Evolutionary conservation across 92 coral and sea anemone species (phyloP).

Genomic region (Actinernus sp.): DNA sequence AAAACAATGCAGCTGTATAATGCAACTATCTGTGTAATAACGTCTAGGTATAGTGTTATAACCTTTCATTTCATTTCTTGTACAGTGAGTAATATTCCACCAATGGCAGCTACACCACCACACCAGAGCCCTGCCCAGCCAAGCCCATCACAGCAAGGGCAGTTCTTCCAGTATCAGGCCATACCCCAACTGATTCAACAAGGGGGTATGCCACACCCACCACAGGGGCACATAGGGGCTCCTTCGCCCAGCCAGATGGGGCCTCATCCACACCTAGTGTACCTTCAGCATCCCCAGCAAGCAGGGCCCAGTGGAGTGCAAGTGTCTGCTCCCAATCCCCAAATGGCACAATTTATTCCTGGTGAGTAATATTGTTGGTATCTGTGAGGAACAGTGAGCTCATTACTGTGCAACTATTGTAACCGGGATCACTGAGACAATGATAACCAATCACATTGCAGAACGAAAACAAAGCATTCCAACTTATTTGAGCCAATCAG

Average conservation of each 20-base stretch:
- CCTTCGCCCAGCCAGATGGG: conserved; percentile 8
- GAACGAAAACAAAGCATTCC: too few relatives aligned
- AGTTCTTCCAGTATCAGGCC: conserved; percentile 3
- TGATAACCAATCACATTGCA: too few relatives aligned
- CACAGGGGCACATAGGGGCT: conserved; percentile 19
- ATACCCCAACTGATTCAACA: conserved; percentile 18
- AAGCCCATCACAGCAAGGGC: conserved; percentile 2
- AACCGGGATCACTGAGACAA: too few relatives aligned
- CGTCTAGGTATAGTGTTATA: too few relatives aligned
- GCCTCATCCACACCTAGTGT: conserved; percentile 12
- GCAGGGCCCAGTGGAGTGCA: neutral
- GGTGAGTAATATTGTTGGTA: too few relatives aligned
- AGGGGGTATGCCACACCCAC: conserved; percentile 11
- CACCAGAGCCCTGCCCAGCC: conserved; percentile 9
- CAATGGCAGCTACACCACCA: neutral
- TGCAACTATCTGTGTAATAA: too few relatives aligned
- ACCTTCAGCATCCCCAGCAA: conserved; percentile 14
- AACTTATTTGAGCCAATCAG: too few relatives aligned
- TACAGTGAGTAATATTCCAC: too few relatives aligned
- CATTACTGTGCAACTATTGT: too few relatives aligned
- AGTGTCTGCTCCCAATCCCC: neutral
- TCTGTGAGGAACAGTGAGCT: too few relatives aligned
- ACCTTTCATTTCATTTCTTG: too few relatives aligned
- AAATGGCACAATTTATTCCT: neutral
- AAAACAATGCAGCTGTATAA: too few relatives aligned